phyloP scores from a whole-genome alignment of 2,797 vertebrate species.

The Helarctos malayanus region DNA sequence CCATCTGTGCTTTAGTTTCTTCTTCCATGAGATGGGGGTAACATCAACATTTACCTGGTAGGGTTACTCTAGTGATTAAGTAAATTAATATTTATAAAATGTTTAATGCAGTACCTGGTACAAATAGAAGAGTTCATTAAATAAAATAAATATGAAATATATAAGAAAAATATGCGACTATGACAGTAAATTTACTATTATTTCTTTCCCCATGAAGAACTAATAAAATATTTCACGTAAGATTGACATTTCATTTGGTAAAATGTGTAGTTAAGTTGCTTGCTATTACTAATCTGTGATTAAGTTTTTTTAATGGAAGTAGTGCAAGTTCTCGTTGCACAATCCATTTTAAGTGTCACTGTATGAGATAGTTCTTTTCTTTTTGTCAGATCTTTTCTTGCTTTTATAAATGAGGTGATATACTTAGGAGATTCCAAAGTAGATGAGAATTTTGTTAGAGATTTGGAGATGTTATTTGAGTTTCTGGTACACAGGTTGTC shows the following conservation, averaged over 20 bases:
- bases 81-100: slow-evolving; percentile 60
- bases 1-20: background rate
- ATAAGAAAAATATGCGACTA: background rate
- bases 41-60: slow-evolving; percentile 31
- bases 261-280: slow-evolving; percentile 19
- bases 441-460: background rate
- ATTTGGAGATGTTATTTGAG: background rate
- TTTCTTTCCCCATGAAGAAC: background rate
- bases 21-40: slow-evolving; percentile 6
- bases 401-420: slow-evolving; percentile 2
- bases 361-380: background rate
- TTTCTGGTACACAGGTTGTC: slow-evolving; percentile 31
- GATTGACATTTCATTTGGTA: slow-evolving; percentile 48
- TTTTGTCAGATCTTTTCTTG: background rate
- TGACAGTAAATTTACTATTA: background rate
- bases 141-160: slow-evolving; percentile 2
- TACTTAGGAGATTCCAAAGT: background rate
- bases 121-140: slow-evolving; percentile 40
- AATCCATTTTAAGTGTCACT: background rate
- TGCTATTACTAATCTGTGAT: background rate
- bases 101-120: background rate
- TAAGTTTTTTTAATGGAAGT: slow-evolving; percentile 23
- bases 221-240: slow-evolving; percentile 9
- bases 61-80: background rate
- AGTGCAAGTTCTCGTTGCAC: slow-evolving; percentile 17